Conservation (phyloP, 2,113 vertebrate species). For the Salvelinus fontinalis region DNA sequence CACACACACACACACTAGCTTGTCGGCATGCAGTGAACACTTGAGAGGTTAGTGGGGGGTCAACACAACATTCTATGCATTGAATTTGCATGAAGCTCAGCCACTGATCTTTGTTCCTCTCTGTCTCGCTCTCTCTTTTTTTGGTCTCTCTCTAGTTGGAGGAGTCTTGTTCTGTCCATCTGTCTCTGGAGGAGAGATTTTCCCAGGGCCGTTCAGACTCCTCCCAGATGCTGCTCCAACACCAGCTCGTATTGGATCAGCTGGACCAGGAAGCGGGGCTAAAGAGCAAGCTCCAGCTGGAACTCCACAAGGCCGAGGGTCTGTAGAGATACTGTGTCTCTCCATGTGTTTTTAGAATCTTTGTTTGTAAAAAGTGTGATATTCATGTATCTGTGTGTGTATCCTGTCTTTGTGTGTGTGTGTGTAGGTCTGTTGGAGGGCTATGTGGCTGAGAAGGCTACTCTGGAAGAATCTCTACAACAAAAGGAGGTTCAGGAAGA, state of each 20-base stretch:
- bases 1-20: not conserved
- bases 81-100: not conserved
- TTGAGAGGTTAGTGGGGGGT: too few relatives aligned
- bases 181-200: slow-evolving; percentile 80
- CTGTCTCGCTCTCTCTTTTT: not conserved
- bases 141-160: slow-evolving; percentile 73
- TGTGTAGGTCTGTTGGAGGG: slow-evolving; percentile 85
- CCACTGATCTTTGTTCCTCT: not conserved
- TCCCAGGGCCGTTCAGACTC: slow-evolving; percentile 74
- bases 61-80: not conserved
- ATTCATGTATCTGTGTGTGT: not conserved
- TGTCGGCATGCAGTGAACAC: not conserved
- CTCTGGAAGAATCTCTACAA: slow-evolving; percentile 79
- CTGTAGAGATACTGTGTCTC: not conserved
- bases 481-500: slow-evolving; percentile 83
- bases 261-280: slow-evolving; percentile 77
- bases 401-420: not conserved
- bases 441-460: slow-evolving; percentile 82
- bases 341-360: not conserved
- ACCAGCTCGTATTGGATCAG: slow-evolving; percentile 79
- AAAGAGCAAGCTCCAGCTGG: slow-evolving; percentile 78
- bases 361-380: not conserved
- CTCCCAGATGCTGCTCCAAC: slow-evolving; percentile 77
- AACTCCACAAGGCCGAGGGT: slow-evolving; percentile 92
- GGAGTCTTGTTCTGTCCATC: slow-evolving; percentile 79